Conservation (phyloP, 2,888 invertebrate genomes). For the Euproctis similis region DNA sequence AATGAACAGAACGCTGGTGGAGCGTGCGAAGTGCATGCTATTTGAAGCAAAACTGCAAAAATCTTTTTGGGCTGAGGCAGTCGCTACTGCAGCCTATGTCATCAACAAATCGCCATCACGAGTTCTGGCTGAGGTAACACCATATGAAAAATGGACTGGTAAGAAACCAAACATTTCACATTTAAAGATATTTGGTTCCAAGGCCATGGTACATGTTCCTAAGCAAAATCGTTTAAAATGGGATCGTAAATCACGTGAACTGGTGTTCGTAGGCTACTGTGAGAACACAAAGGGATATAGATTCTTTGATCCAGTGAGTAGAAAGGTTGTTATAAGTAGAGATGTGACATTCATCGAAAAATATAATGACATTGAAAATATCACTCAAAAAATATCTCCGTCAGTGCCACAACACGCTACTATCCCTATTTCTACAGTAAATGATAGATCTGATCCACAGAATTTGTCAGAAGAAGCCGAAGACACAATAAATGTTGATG, state of each 20-base stretch:
- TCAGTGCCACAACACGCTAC: too few species aligned
- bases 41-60: conserved; percentile 6
- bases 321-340: background rate
- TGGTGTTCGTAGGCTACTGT: background rate
- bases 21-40: conserved; percentile 9
- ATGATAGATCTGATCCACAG: background rate
- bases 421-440: background rate
- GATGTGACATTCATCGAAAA: conserved; percentile 1
- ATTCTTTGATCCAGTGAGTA: background rate
- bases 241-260: background rate
- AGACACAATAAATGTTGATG: background rate
- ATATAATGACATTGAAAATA: too few species aligned
- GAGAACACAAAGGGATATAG: conserved; percentile 1
- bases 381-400: too few species aligned
- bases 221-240: background rate
- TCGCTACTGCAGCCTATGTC: conserved; percentile 2
- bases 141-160: background rate
- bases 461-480: background rate
- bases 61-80: conserved; percentile 6
- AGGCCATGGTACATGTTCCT: background rate
- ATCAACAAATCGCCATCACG: conserved; percentile 2
- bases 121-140: background rate
- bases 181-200: background rate
- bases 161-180: background rate
- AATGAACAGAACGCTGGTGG: conserved; percentile 9